Conservation (phyloP, 2,888 invertebrate genomes). For the Pantelozetes paolii region DNA sequence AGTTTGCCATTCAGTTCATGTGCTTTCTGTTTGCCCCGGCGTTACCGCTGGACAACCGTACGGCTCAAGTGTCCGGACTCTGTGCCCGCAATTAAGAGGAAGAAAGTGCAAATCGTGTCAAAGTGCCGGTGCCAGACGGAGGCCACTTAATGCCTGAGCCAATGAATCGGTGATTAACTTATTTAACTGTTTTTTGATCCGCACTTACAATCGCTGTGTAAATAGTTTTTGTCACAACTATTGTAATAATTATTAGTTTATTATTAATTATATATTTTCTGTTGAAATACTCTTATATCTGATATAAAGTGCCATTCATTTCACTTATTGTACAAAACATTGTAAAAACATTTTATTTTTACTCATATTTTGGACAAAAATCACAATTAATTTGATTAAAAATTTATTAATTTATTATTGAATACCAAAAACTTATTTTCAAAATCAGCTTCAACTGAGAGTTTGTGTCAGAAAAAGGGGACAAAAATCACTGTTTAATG, state of each 20-base stretch:
- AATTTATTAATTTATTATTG: slow-evolving; percentile 1
- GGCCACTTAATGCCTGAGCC: background rate
- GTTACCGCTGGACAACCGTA: slow-evolving; percentile 24
- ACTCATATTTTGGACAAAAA: background rate
- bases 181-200: background rate
- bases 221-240: background rate
- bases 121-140: slow-evolving; percentile 35
- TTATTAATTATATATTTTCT: too few relatives aligned
- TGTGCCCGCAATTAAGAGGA: slow-evolving; percentile 13
- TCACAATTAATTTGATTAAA: slow-evolving; percentile 9
- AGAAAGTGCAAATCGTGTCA: slow-evolving; percentile 31
- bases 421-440: background rate
- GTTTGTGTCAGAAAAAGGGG: too few relatives aligned
- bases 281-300: slow-evolving; percentile 32
- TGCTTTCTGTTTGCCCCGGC: slow-evolving; percentile 29
- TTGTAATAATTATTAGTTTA: too few relatives aligned
- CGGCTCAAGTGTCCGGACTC: slow-evolving; percentile 26
- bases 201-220: background rate
- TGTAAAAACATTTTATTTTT: background rate
- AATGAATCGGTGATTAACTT: background rate
- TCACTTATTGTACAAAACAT: slow-evolving; percentile 15
- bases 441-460: background rate
- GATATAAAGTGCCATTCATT: slow-evolving; percentile 18
- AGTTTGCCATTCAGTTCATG: slow-evolving; percentile 32
- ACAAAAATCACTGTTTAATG: too few relatives aligned